Evolutionary conservation across 2,797 vertebrate genomes (phyloP), one percentile per base, ranked within the genome.

Genomic region (Spea hammondii): DNA sequence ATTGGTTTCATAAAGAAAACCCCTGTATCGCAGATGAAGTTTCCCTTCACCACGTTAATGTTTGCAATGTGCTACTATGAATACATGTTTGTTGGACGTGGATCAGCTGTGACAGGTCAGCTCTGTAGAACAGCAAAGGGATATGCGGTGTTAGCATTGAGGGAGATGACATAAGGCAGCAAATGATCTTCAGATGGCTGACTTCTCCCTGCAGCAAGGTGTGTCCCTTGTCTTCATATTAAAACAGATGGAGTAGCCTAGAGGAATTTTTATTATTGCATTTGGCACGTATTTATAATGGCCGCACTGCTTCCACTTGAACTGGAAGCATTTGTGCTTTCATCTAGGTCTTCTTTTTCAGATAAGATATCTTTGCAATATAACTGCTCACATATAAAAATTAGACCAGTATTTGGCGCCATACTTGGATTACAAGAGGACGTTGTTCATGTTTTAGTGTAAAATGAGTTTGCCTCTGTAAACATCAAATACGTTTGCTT

Each of bases 111-210:
- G 66, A 69, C 66, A 55, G 50, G 60, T 69, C 55, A 70, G 57
- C 69, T 49, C 72, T 68, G 17, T 62, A 44, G 53, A 48, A 59
- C 70, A 55, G 55, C 45, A 8, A 48, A 50, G 65, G 64, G 48
- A 49, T 68, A 8, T 76, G 13, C 8, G 60, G 46, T 66, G n/a
- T 13, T 81, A 60, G 46, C 53, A 72, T 44, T 69, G 65, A 82
- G 65, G 57, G 64, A 72, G 64, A 64, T 14, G 62, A 70, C 79
- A 82, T 70, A 82, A 77, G 79, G 70, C 70, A 73, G 65, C 74
- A 82, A 77, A 82, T 82, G 79, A 77, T 77, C 70, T 73, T 82
- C 79, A 82, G 70, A 77, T 82, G 79, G 79, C 73, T 74, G 65
- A 48, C 53, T 77, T 77, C 70, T 77, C 79, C 74, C 65, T 65